Evolutionary conservation across 2,888 invertebrate species (phyloP), one percentile per base, ranked within the genome.

Genomic region (Muscina levida): DNA sequence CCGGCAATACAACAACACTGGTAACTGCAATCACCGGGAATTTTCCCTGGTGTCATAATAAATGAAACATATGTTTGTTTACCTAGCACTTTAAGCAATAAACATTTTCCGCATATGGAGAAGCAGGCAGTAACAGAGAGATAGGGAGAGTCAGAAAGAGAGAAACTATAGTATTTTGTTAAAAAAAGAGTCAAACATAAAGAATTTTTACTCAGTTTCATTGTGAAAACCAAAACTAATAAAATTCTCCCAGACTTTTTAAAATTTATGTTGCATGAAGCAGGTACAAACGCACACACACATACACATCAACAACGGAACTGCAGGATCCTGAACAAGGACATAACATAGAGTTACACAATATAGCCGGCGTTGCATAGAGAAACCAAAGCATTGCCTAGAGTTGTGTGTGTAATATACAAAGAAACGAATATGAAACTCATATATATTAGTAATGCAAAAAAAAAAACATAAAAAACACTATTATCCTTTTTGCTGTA

Each of bases 361-460:
- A 31, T 31, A 5, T 3, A 5, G 31, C n/a, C 31, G 8, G 31
- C 31, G 8, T 31, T 31, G n/a, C 31, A 31, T 5, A 31, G 4
- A 3, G 4, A 31, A 31, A 31, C 3, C 31, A 8, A 8, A 31
- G 31, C 31, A 31, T 5, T 31, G 31, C 31, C 31, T 8, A 31
- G n/a, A n/a, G 8, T 31, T 8, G 31, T 8, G 31, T 31, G 8
- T 31, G 31, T 5, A 31, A 31, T 8, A n/a, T 31, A 31, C 3
- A 31, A 13, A 24, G 13, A 24, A 53, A 24, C 24, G 24, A 37
- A 39, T 57, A n/a, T 24, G 22, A 22, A 11, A 53, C 13, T 22
- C 6, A 39, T 22, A 62, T 77, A 71, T 77, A 73, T 80, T 77
- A 80, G 77, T 62, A 82, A 77, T 77, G 72, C n/a, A n/a, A n/a